Percentiles rank a stretch among this genome's conserved stretches.
Conservation (phyloP, 2,797 vertebrate species). For the Tokudaia tokunoshimensis region DNA sequence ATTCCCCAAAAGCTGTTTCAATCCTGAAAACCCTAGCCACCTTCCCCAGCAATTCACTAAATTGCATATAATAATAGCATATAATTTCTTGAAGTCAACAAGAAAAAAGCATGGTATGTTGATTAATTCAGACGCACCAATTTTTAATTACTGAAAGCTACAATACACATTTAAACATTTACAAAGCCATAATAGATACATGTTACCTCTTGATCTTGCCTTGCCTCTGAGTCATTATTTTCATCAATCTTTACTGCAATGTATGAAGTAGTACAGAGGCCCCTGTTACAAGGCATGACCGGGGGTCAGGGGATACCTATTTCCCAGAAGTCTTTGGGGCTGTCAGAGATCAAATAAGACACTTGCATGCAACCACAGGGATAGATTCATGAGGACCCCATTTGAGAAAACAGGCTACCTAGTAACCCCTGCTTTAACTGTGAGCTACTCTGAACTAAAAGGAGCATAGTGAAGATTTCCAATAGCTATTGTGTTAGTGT, state of each 20-base stretch:
- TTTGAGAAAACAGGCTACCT: neutral
- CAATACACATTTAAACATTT: neutral
- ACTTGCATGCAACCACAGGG: neutral
- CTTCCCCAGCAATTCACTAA: neutral
- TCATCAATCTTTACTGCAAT: neutral
- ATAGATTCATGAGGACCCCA: neutral
- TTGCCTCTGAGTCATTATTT: neutral
- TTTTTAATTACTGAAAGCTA: neutral
- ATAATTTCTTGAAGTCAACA: slow-evolving; percentile 55
- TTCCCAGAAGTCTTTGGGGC: slow-evolving; percentile 1
- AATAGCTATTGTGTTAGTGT: neutral
- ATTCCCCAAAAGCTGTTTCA: neutral
- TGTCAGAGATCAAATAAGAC: neutral
- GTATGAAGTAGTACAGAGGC: neutral
- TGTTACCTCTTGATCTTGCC: neutral
- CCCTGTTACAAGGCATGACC: neutral
- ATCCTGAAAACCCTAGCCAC: slow-evolving; percentile 36
- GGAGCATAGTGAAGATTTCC: neutral
- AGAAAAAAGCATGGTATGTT: slow-evolving; percentile 38
- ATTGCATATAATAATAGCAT: neutral
- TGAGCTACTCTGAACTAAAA: neutral
- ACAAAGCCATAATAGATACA: neutral
- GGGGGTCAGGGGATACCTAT: neutral
- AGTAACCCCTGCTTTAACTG: neutral
- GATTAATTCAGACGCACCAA: slow-evolving; percentile 1